These are phyloP conservation scores for Chaenocephalus aceratus DNA, from an alignment of 2,113 vertebrate species.

Conservation along the genomic window DNA sequence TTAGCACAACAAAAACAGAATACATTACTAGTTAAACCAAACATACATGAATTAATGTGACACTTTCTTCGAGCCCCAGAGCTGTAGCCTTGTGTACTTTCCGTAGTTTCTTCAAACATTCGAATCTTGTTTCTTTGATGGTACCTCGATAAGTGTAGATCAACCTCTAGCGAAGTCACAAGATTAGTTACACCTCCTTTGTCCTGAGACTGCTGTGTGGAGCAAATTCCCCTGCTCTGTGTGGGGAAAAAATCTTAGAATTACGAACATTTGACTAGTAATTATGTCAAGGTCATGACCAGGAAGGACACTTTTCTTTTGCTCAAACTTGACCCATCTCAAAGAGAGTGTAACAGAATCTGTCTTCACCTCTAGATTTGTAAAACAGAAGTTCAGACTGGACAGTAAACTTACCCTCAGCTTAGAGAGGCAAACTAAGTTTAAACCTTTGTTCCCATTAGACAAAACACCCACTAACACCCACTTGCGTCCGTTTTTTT, in stretches of 20 bases:
- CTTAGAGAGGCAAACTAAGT: too few relatives aligned
- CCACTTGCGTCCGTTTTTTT: too few relatives aligned
- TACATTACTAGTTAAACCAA: not conserved
- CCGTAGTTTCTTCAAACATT: not conserved
- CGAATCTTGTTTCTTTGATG: not conserved
- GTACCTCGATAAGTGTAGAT: not conserved
- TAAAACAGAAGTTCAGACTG: too few relatives aligned
- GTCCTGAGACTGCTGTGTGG: not conserved
- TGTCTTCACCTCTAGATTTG: not conserved
- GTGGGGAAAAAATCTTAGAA: not conserved
- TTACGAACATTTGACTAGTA: not conserved
- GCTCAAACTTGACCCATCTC: not conserved
- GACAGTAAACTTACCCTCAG: too few relatives aligned
- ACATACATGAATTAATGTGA: not conserved
- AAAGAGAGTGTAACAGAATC: not conserved
- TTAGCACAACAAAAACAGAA: not conserved
- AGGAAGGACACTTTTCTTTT: not conserved
- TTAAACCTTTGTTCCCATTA: too few relatives aligned
- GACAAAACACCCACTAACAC: too few relatives aligned
- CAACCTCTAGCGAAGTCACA: conserved; percentile 15
- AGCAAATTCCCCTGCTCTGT: not conserved
- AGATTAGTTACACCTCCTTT: not conserved
- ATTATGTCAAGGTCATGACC: not conserved
- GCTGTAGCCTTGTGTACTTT: too few relatives aligned
- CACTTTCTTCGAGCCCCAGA: not conserved